phyloP scores from a whole-genome alignment of 1,140 invertebrate species.

The Cherax destructor region DNA sequence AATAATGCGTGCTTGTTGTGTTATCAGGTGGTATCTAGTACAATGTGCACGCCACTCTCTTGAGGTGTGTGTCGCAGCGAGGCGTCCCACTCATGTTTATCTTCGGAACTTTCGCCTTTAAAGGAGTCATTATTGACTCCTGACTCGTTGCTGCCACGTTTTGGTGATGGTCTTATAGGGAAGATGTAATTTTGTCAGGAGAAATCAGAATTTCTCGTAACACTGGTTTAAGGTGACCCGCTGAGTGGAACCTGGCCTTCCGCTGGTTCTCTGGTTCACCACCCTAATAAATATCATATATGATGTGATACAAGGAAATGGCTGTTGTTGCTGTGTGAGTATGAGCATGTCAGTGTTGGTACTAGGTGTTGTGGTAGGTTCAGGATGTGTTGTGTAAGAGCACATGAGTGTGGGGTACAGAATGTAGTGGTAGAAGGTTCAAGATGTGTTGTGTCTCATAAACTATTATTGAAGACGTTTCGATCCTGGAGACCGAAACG shows the following conservation, averaged over 20 bases:
- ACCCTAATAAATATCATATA: too few relatives aligned
- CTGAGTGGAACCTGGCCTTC: too few relatives aligned
- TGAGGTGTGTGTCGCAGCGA: neutral
- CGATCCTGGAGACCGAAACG: too few relatives aligned
- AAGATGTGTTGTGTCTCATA: neutral
- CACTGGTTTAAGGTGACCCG: too few relatives aligned
- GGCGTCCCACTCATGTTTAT: neutral
- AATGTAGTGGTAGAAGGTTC: neutral
- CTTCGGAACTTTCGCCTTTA: constrained; percentile 18
- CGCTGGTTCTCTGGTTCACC: too few relatives aligned
- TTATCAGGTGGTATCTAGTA: neutral
- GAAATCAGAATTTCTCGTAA: neutral
- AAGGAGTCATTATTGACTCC: constrained; percentile 5
- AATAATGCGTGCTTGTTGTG: neutral
- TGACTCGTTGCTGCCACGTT: neutral
- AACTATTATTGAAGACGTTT: too few relatives aligned
- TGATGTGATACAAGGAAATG: too few relatives aligned
- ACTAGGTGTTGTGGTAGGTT: too few relatives aligned
- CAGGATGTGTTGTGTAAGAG: too few relatives aligned
- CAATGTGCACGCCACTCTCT: neutral
- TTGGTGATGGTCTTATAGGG: neutral
- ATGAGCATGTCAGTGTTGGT: too few relatives aligned
- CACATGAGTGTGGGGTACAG: neutral
- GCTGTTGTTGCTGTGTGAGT: too few relatives aligned
- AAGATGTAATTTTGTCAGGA: neutral